phyloP scores from a whole-genome alignment of 2,113 vertebrate genomes.

The Spheniscus mendiculus region DNA sequence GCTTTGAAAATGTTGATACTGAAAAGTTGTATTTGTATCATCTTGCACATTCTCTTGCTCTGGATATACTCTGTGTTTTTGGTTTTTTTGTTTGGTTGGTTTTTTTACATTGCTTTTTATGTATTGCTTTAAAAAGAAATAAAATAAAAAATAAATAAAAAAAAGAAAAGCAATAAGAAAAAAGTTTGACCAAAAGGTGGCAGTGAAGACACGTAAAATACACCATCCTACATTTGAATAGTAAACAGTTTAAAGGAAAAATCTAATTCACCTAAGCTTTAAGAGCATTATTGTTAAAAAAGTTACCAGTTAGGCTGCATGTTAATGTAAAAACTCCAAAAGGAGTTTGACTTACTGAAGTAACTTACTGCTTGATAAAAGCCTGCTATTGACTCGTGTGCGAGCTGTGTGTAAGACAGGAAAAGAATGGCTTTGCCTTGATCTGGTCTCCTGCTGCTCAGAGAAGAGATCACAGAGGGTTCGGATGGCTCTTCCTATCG shows the following conservation, averaged over 20 bases:
- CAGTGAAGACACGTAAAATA: slow-evolving; percentile 15
- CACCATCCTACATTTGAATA: neutral
- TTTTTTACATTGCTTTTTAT: neutral
- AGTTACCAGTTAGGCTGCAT: neutral
- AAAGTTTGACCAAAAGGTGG: slow-evolving; percentile 36
- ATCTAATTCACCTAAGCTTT: neutral
- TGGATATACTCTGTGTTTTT: neutral
- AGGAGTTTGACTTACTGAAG: neutral
- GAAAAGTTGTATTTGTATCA: neutral
- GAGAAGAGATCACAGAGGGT: neutral
- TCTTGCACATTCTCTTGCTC: neutral
- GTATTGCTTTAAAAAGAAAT: neutral
- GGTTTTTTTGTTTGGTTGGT: neutral
- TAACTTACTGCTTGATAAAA: neutral
- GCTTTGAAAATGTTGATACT: neutral
- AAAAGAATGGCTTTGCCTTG: neutral
- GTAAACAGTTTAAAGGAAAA: neutral
- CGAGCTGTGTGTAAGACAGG: neutral
- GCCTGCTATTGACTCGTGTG: neutral
- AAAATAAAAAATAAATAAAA: neutral
- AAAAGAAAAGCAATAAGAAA: neutral
- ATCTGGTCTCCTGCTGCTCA: neutral
- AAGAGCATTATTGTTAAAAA: neutral
- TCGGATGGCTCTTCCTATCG: neutral
- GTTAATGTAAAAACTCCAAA: neutral